phyloP scores from a whole-genome alignment of 2,797 vertebrate species.

The Hippopotamyrus pictus region DNA sequence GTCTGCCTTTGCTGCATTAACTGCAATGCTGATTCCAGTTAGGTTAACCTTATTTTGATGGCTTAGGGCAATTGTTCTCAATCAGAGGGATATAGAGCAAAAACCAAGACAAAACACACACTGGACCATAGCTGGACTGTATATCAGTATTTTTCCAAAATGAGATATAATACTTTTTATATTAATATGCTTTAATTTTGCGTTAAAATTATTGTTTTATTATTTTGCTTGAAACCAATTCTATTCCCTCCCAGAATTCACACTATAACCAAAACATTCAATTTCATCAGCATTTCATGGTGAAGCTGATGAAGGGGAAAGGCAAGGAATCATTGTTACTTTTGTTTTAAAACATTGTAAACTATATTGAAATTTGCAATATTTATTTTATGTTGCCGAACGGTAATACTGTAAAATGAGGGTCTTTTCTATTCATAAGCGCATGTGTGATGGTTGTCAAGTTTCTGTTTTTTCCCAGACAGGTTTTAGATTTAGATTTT shows the following conservation, averaged over 20 bases:
- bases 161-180: background rate
- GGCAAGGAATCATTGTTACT: background rate
- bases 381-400: background rate
- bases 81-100: background rate
- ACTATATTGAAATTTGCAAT: background rate
- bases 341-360: background rate
- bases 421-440: background rate
- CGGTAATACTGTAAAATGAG: background rate
- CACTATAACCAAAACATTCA: background rate
- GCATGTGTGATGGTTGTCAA: background rate
- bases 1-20: background rate
- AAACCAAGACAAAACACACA: background rate
- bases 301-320: background rate
- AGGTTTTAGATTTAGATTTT: background rate
- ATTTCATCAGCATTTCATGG: background rate
- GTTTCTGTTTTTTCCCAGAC: background rate
- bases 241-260: background rate
- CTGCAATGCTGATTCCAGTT: background rate
- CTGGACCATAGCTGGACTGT: background rate
- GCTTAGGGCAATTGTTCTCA: background rate
- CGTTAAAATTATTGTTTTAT: background rate
- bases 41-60: background rate
- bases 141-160: background rate
- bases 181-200: background rate
- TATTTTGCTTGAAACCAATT: background rate